Evolutionary conservation across 1,140 invertebrate species (phyloP).

Genomic region (Helicoverpa zea): DNA sequence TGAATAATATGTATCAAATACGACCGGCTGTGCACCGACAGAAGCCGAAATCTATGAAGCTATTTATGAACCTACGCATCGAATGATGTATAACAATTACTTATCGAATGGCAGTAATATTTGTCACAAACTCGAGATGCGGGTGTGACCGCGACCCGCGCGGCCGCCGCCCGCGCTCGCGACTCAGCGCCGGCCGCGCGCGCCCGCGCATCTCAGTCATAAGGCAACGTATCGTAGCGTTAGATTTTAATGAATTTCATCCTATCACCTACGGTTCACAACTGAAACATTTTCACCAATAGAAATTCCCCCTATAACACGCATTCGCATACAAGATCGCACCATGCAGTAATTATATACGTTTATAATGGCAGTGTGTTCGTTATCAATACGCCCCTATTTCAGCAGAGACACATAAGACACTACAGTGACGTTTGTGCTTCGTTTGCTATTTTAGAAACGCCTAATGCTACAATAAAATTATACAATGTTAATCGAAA

Average conservation of each 20-base stretch:
- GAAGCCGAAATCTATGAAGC: constrained; percentile 82
- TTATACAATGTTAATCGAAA: constrained; percentile 75
- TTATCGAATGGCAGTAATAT: constrained; percentile 86
- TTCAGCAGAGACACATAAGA: constrained; percentile 71
- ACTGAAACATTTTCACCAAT: constrained; percentile 52
- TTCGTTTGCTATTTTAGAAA: constrained; percentile 77
- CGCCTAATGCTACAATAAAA: constrained; percentile 81
- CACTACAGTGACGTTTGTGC: constrained; percentile 83
- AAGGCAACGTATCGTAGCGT: constrained; percentile 81
- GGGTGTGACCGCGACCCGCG: constrained; percentile 12
- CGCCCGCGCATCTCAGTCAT: constrained; percentile 70
- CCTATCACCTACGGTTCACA: constrained; percentile 53
- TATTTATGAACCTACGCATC: constrained; percentile 79
- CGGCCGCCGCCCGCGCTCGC: not conserved
- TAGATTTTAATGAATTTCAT: constrained; percentile 63
- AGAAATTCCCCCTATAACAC: constrained; percentile 58
- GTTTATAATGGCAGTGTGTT: constrained; percentile 84
- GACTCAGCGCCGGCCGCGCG: constrained; percentile 19
- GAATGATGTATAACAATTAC: constrained; percentile 83
- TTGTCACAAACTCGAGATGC: constrained; percentile 77
- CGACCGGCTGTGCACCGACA: constrained; percentile 83
- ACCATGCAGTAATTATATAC: constrained; percentile 70
- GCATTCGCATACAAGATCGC: constrained; percentile 72
- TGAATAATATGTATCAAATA: constrained; percentile 85
- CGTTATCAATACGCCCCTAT: constrained; percentile 71